phyloP scores from a whole-genome alignment of 2,888 invertebrate genomes.

The Silvanus unidentatus region DNA sequence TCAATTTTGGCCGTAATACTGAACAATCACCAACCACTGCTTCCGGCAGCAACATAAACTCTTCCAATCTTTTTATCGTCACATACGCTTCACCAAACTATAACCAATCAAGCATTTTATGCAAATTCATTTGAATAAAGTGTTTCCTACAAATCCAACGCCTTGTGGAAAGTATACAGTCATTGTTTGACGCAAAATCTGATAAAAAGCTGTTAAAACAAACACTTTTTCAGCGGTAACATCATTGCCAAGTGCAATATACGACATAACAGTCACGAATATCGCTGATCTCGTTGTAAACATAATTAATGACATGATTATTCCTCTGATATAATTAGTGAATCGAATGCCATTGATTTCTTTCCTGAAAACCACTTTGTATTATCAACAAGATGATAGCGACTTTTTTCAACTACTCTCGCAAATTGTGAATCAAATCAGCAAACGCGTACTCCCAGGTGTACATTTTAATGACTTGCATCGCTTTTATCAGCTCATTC shows the following conservation, averaged over 20 bases:
- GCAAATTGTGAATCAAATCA: slow-evolving; percentile 50
- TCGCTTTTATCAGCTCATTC: slow-evolving; percentile 83
- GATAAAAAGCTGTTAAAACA: slow-evolving; percentile 57
- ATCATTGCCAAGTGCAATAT: slow-evolving; percentile 47
- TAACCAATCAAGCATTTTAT: slow-evolving; percentile 3
- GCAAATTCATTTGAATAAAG: background rate
- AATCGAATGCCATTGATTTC: slow-evolving; percentile 55
- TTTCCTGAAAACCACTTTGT: slow-evolving; percentile 24
- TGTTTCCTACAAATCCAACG: slow-evolving; percentile 44
- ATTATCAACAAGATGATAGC: too few relatives aligned
- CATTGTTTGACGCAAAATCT: slow-evolving; percentile 56
- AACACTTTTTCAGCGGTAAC: slow-evolving; percentile 48
- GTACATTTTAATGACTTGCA: slow-evolving; percentile 92
- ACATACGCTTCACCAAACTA: slow-evolving; percentile 53
- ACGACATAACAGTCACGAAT: slow-evolving; percentile 59
- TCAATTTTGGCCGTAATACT: background rate
- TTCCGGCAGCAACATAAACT: slow-evolving; percentile 34
- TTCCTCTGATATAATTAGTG: slow-evolving; percentile 59
- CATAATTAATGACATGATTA: slow-evolving; percentile 64
- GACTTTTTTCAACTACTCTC: slow-evolving; percentile 53
- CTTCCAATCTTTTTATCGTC: slow-evolving; percentile 45
- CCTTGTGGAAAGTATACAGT: slow-evolving; percentile 59
- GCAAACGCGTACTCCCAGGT: slow-evolving; percentile 87
- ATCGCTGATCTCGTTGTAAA: slow-evolving; percentile 68
- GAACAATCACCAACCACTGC: slow-evolving; percentile 34